A percentile compares a stretch with the other conserved stretches of the same genome.
Conservation (phyloP, 2,113 vertebrate genomes). For the Thunnus maccoyii region DNA sequence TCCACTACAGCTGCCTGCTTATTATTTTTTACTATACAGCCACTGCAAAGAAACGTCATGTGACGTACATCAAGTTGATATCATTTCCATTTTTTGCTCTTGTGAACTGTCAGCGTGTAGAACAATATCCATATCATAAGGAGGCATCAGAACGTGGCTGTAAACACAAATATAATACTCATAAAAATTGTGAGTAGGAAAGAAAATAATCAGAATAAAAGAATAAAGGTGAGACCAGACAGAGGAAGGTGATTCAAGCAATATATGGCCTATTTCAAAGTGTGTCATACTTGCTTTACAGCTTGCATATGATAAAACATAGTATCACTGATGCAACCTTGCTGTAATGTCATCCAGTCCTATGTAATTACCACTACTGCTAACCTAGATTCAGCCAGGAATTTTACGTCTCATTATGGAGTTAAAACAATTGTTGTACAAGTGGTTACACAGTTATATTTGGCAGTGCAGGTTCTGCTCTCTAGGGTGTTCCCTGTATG, state of each 20-base stretch:
- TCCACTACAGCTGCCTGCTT: not conserved
- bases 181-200: not conserved
- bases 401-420: conserved; percentile 28
- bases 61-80: not conserved
- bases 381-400: conserved; percentile 58
- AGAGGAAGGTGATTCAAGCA: not conserved
- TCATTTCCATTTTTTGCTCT: not conserved
- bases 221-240: conserved; percentile 6
- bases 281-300: conserved; percentile 15
- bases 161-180: not conserved
- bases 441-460: conserved; percentile 2
- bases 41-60: not conserved
- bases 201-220: not conserved
- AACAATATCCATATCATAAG: not conserved
- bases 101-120: not conserved
- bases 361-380: conserved; percentile 21
- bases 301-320: not conserved
- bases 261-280: not conserved
- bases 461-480: conserved; percentile 16
- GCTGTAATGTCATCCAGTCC: conserved; percentile 49
- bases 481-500: conserved; percentile 14
- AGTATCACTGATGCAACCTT: conserved; percentile 51
- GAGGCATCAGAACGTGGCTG: not conserved
- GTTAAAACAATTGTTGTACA: conserved; percentile 42
- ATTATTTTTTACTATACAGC: not conserved